phyloP scores from a whole-genome alignment of 2,797 vertebrate genomes.

The Hippoglossus hippoglossus region DNA sequence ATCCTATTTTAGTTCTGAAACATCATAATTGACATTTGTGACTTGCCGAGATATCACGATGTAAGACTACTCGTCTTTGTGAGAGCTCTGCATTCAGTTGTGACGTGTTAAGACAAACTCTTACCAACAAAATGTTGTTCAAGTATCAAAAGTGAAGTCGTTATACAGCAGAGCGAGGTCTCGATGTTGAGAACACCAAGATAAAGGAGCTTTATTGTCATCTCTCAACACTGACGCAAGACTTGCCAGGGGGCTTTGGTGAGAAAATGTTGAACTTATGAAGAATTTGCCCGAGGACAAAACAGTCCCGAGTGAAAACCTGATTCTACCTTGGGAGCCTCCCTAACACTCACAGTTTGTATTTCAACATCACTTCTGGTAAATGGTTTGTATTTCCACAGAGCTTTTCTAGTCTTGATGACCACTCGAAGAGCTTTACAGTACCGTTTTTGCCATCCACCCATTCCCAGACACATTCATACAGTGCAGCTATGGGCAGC shows the following conservation, averaged over 20 bases:
- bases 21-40: no score
- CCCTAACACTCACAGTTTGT: neutral
- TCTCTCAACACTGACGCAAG: neutral
- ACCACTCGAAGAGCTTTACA: no score
- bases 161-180: neutral
- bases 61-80: neutral
- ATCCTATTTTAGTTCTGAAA: no score
- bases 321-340: neutral
- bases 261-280: neutral
- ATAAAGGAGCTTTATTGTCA: neutral
- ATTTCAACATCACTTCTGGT: neutral
- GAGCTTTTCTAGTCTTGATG: no score
- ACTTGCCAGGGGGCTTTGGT: neutral
- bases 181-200: neutral
- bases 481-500: no score
- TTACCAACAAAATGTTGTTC: neutral
- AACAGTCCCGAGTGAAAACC: no score
- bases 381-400: no score
- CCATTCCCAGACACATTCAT: no score
- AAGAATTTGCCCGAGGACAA: neutral
- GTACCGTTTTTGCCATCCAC: no score
- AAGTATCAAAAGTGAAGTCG: neutral
- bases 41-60: neutral
- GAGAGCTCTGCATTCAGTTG: neutral
- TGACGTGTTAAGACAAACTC: neutral